These are phyloP conservation scores for Dendropsophus ebraccatus DNA, from an alignment of 2,113 vertebrate genomes.

Conservation along the genomic window DNA sequence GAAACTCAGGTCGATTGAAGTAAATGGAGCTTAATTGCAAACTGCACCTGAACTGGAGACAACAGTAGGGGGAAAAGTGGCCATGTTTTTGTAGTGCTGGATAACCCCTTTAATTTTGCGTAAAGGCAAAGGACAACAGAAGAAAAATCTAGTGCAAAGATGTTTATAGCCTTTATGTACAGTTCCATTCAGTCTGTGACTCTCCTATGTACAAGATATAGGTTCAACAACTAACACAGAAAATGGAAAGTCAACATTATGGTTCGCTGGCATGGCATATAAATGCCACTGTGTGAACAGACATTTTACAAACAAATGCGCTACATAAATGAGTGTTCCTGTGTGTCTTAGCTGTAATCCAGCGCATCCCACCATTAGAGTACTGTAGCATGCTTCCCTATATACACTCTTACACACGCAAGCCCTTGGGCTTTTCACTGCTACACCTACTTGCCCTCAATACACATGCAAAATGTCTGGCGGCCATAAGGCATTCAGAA, in stretches of 20 bases:
- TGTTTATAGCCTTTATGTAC: background rate
- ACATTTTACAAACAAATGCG: background rate
- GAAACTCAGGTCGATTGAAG: too few species aligned
- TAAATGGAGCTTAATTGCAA: too few species aligned
- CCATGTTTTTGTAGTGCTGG: too few species aligned
- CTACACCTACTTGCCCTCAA: slow-evolving; percentile 65
- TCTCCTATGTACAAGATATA: background rate
- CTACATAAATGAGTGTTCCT: background rate
- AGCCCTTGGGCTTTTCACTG: slow-evolving; percentile 67
- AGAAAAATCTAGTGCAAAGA: background rate
- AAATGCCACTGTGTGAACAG: background rate
- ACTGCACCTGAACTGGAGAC: too few species aligned
- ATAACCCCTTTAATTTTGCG: too few species aligned
- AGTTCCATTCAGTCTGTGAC: background rate
- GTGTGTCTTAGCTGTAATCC: background rate
- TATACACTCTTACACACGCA: background rate
- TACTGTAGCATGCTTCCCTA: background rate
- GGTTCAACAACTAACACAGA: background rate
- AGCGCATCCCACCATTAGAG: background rate
- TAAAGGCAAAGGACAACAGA: too few species aligned
- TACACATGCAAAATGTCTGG: slow-evolving; percentile 77
- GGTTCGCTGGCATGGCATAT: background rate
- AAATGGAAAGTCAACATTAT: background rate
- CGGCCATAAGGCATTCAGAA: slow-evolving; percentile 82
- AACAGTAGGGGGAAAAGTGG: too few species aligned